Evolutionary conservation across 1,140 invertebrate species (phyloP), one percentile per base, ranked within the genome.

Genomic region (Hypothenemus hampei): DNA sequence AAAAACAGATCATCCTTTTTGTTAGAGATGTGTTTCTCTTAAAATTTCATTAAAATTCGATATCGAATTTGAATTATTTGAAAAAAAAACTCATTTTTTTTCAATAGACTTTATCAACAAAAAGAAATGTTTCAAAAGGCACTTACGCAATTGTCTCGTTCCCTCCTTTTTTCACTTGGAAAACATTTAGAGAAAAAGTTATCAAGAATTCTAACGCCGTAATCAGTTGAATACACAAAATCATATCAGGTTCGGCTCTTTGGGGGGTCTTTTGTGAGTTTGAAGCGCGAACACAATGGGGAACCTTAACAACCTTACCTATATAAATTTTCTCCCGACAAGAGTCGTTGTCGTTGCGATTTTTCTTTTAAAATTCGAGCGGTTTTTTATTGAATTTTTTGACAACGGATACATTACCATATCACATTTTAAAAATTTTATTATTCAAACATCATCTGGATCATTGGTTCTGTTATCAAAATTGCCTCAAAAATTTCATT

Each of bases 281-380:
- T 20, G 26, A 35, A 47, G 45, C 24, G 29, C 15, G 45, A 31
- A 35, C 18, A 47, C 45, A 47, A 47, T 31, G 45, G 45, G n/a
- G 15, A 16, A 47, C 45, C 23, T 47, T 47, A 47, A 47, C 45
- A 33, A 35, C 45, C 23, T 47, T 47, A 47, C 45, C 45, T 47
- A 47, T 47, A 47, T 47, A 47, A 47, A 47, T 47, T 47, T 20
- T 40, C 45, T 31, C 7, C 10, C 35, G 16, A 16, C 41, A 21
- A 44, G 41, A 44, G 41, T 10, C 21, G 41, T 44, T 21, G n/a
- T n/a, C n/a, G 18, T 5, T 20, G 45, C 45, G 45, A 47, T 33
- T 47, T 47, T 47, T 47, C 45, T 35, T 47, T 31, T 11, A 47
- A 31, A 47, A 47, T 35, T 47, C n/a, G 45, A n/a, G n/a, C n/a